These are phyloP conservation scores for Conomelus anceps DNA, from an alignment of 2,888 invertebrate species.

Conservation along the genomic window DNA sequence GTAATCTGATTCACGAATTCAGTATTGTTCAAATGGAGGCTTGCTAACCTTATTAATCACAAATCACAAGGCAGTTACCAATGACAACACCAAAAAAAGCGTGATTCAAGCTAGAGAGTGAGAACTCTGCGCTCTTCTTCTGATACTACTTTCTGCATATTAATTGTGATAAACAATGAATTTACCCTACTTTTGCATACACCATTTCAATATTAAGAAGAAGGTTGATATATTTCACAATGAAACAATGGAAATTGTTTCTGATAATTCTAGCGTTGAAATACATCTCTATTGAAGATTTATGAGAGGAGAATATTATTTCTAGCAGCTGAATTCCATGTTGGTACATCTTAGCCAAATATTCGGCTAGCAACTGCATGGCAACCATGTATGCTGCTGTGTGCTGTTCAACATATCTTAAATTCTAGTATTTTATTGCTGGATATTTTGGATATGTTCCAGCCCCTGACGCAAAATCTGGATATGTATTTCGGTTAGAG, in stretches of 20 bases:
- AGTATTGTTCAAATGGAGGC: too few species aligned
- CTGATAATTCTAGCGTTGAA: not conserved
- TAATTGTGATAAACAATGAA: too few species aligned
- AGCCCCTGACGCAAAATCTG: not conserved
- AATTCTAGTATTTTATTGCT: not conserved
- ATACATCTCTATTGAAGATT: not conserved
- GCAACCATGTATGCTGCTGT: not conserved
- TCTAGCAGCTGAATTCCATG: not conserved
- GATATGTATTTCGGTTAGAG: not conserved
- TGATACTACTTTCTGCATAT: too few species aligned
- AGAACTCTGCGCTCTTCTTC: too few species aligned
- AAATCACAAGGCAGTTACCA: too few species aligned
- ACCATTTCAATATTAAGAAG: too few species aligned
- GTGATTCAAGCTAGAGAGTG: too few species aligned
- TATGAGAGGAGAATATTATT: not conserved
- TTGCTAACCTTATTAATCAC: too few species aligned
- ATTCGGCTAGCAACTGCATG: not conserved
- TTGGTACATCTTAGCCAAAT: not conserved
- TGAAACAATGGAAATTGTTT: not conserved
- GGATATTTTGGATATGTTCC: not conserved
- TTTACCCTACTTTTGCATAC: too few species aligned
- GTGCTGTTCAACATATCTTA: not conserved
- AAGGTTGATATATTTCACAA: too few species aligned
- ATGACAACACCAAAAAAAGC: too few species aligned
- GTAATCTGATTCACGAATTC: too few species aligned